Base-by-base conservation (phyloP, 1,140 invertebrate species). In the Nasonia giraulti region DNA sequence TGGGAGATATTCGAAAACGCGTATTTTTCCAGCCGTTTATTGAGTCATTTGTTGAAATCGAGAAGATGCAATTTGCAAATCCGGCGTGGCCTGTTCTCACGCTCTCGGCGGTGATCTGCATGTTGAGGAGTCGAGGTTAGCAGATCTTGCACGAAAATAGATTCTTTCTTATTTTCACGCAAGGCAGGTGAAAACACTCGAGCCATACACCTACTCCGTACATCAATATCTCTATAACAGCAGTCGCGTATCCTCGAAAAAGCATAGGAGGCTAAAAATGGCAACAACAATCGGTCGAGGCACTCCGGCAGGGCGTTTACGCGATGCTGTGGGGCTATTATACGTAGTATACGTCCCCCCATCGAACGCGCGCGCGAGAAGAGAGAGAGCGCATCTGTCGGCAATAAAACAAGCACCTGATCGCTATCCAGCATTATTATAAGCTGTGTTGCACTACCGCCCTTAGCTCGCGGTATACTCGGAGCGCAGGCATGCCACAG, bases 391-490 rank as follows among this genome's bases (percentile, higher is more conserved):
- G 86, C 88, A 88, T 87, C 87, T 88, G 88, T 87, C 82, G 86
- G 83, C 83, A 85, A 89, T 89, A 89, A 89, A 90, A 88, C 87
- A 88, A 80, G 75, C 77, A 88, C 85, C 85, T 86, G 88, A 90
- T 87, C 81, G 87, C 85, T 84, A 79, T 74, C 83, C 87, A 86
- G 83, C 86, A 85, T 88, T 90, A 89, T 89, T 88, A 89, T 88
- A 62, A 84, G 27, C 68, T 71, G 31, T 7, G 31, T 7, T n/a
- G 68, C 68, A 31, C 68, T 71, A 10, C 74, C 37, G 74, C 69
- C 20, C 62, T 83, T 55, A 71, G 47, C 82, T 69, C 47, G 80
- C 68, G 85, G 86, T 84, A 87, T 87, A 82, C 82, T 11, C 5
- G 20, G n/a, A 23, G 10, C 14, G 27, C 80, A 82, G 81, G 47